Base-by-base conservation (phyloP, 2,113 vertebrate genomes). In the Agapornis roseicollis region DNA sequence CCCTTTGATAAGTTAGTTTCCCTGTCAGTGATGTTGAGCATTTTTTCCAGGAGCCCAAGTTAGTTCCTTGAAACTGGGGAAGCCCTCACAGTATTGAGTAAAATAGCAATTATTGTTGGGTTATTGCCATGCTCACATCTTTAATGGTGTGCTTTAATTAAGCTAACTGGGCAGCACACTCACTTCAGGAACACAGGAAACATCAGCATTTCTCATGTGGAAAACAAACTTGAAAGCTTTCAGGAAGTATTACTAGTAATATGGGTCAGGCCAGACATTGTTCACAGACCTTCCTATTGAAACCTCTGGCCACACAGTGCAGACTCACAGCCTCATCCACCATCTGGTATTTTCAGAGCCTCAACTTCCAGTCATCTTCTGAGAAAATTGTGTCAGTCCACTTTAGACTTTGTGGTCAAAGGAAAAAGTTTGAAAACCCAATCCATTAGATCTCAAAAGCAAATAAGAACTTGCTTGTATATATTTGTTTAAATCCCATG, bases 211-310 rank as follows among this genome's bases (percentile, higher is more conserved):
- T 79, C 63, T 85, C 41, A 41, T 61, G 70, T 88, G 60, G 88
- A 89, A 96, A 93, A 66, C 44, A 82, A 74, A 63, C 47, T 79
- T 89, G 87, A 77, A 90, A 87, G 49, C 28, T 93, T 94, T 72
- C 80, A 84, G 85, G 85, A 93, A 77, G 55, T 80, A 68, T 24
- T 77, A 35, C 29, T 69, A 47, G n/a, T 56, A 84, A 25, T 64
- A 8, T 35, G 44, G 71, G 49, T 27, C 69, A 82, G 65, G 49
- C 18, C 37, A 74, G 53, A 41, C 39, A 39, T 29, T 29, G 53
- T 10, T 82, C 72, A 87, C 76, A 88, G 47, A 49, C 10, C 3
- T 56, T 56, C 9, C 2, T 44, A 23, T 33, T 8, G 2, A 74
- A 91, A 41, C 44, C 55, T 83, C 65, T 60, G 64, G 33, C 27